These are phyloP conservation scores for Halisarca cf. caerulea DNA, from an alignment of 37 sponge, comb jelly and placozoan species.

Conservation along the genomic window DNA sequence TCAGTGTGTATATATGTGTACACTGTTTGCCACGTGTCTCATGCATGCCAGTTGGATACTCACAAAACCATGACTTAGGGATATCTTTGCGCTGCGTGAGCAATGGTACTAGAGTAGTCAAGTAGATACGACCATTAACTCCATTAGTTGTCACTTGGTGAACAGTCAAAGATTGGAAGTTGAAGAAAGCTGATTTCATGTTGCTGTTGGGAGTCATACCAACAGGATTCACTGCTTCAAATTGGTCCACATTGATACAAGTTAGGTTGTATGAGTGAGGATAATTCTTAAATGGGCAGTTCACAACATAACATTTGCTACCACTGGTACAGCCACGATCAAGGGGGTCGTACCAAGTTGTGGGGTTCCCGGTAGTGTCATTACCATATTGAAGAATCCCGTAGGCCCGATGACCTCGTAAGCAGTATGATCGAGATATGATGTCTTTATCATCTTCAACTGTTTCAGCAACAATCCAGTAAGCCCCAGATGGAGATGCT, in stretches of 20 bases:
- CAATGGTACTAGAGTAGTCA: neutral
- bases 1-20: neutral
- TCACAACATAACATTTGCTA: conserved; percentile 55
- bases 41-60: neutral
- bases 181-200: neutral
- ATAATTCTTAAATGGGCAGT: conserved; percentile 70
- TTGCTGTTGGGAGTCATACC: neutral
- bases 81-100: neutral
- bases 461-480: conserved; percentile 71
- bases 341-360: neutral
- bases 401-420: neutral
- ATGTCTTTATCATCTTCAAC: conserved; percentile 31
- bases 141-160: neutral
- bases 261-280: conserved; percentile 4
- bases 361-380: neutral
- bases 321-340: conserved; percentile 1
- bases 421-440: neutral
- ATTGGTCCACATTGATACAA: conserved; percentile 1
- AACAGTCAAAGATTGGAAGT: neutral
- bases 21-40: neutral
- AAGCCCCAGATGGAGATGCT: conserved; percentile 48
- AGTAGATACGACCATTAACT: neutral
- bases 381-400: neutral
- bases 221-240: neutral
- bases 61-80: neutral